Base-by-base conservation (phyloP, 2,113 vertebrate genomes). In the Anas platyrhynchos region DNA sequence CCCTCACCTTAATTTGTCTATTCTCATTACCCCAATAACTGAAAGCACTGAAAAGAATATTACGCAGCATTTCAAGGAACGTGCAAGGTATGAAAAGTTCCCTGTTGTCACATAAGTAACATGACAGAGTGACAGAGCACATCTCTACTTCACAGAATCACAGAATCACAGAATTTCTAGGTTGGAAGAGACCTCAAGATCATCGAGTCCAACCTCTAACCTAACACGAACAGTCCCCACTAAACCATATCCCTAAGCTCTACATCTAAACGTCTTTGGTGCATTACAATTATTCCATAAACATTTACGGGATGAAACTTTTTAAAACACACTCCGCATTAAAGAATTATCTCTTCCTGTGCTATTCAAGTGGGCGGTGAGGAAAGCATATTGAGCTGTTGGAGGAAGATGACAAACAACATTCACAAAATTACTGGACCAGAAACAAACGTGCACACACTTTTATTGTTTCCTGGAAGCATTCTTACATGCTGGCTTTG, bases 401-500 rank as follows among this genome's bases (percentile, higher is more conserved):
- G 1, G 20, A 85, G 58, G 69, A 88, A 84, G 86, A 55, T 66
- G 56, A 93, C 0, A 0, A 91, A 54, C 34, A 59, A 43, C 6
- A 71, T 41, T 94, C 58, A 76, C 44, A 85, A 61, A 76, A 0
- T 1, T 26, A 81, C 25, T 0, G 1, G 41, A 76, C 44, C 58
- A 81, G 74, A 91, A 93, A 93, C 76, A 92, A 81, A 69, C 56
- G 76, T 0, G 0, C 36, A 52, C 34, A 16, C 16, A 62, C 48
- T 65, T 86, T 65, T 25, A 86, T 74, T 92, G 73, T 89, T 92
- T 91, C 78, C 72, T 95, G 82, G 77, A 94, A 96, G 81, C 78
- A 68, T 91, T 93, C 79, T 77, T 92, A 93, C 0, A 0, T 36
- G 68, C 84, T 83, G 25, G 55, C 54, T 93, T 87, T 95, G 72